Evolutionary conservation across 2,113 vertebrate genomes (phyloP).

Genomic region (Empidonax traillii): DNA sequence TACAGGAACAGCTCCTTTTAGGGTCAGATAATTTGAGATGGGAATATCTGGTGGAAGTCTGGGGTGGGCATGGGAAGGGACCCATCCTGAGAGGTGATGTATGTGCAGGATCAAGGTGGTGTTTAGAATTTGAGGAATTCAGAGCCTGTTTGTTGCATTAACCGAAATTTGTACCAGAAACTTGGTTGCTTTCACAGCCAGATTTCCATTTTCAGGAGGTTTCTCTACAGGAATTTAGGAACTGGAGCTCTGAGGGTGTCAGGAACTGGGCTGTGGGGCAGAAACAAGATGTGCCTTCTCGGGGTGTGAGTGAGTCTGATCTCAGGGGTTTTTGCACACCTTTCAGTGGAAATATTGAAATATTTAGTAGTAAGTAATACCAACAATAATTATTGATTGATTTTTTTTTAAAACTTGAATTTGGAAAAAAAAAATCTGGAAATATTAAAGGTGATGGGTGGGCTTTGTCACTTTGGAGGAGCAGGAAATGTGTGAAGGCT

Average conservation of each 20-base stretch:
- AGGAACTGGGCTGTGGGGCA: not conserved
- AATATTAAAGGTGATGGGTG: not conserved
- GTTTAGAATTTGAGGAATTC: not conserved
- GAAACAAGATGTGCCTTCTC: not conserved
- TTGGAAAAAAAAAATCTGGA: not conserved
- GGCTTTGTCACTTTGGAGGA: not conserved
- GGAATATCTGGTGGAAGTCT: not conserved
- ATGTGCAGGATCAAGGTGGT: not conserved
- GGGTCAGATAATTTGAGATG: not conserved
- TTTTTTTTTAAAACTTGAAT: not conserved
- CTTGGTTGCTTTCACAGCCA: not conserved
- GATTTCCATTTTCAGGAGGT: not conserved
- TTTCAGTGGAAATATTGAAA: not conserved
- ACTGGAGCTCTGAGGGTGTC: not conserved
- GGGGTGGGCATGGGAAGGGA: not conserved
- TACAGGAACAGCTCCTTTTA: not conserved
- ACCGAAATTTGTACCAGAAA: not conserved
- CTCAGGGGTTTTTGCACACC: not conserved
- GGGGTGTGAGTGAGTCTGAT: not conserved
- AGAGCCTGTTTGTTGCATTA: not conserved
- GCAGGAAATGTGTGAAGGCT: not conserved
- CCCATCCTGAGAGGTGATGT: fast-evolving
- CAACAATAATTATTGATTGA: fast-evolving
- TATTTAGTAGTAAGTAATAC: too few species aligned
- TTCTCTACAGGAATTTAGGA: not conserved